Base-by-base conservation (phyloP, 2,888 invertebrate species). In the Carpatolechia fugitivella region DNA sequence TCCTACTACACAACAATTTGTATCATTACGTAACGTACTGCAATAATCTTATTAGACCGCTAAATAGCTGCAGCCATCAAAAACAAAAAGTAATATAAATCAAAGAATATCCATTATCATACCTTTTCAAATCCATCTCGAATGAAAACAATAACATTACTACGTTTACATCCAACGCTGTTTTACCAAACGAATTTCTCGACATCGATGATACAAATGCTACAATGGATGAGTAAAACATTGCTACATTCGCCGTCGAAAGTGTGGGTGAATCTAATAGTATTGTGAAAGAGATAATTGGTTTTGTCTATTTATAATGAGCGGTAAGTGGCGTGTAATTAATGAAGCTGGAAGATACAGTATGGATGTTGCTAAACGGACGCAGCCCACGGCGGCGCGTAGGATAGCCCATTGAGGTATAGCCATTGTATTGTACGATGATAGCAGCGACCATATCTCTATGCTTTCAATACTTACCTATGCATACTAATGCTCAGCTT, bases 251-350 rank as follows among this genome's bases (percentile, higher is more conserved):
- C 44, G 8, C 11, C 44, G 29, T 44, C 5, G 1, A 11, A 29
- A 24, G 24, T 20, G 18, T 18, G 44, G n/a, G 20, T 44, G 24
- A 44, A 24, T 44, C 14, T 16, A 52, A 60, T 51, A 24, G 55
- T 63, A 64, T 80, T 76, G 74, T 78, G 76, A 72, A 75, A 79
- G 66, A 65, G 62, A 68, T 80, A 82, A 82, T 82, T 80, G 82
- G 80, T 80, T 79, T 78, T 76, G 80, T 82, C 84, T 82, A 79
- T 80, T 78, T 79, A 80, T 86, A 87, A 88, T 85, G 81, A 80
- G 81, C 65, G 72, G 75, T 82, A 82, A 84, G 78, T 76, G 77
- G 78, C 69, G 66, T 69, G 75, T 85, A 85, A 88, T 88, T 85
- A 86, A 88, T 88, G 83, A 72, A 70, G 67, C 72, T 67, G 7